These are phyloP conservation scores for Nemapogon koenigi DNA, from an alignment of 2,888 invertebrate genomes.

Conservation along the genomic window DNA sequence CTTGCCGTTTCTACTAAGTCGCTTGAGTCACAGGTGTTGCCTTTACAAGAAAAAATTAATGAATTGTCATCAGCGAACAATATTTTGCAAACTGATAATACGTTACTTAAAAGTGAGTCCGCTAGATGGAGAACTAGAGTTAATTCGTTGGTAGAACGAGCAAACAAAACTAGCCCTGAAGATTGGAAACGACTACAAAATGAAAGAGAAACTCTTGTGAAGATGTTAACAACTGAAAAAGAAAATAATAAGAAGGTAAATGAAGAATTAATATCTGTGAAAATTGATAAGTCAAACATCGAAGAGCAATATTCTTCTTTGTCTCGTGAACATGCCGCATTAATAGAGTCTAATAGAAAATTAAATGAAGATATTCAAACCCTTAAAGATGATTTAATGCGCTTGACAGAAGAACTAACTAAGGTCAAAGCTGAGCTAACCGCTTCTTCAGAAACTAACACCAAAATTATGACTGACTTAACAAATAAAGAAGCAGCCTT, in stretches of 20 bases:
- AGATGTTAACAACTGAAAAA: slow-evolving; percentile 79
- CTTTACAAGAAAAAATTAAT: slow-evolving; percentile 77
- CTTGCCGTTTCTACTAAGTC: slow-evolving; percentile 67
- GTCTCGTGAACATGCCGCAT: slow-evolving; percentile 62
- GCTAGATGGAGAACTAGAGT: slow-evolving; percentile 87
- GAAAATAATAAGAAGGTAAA: slow-evolving; percentile 71
- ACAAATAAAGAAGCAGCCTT: slow-evolving; percentile 71
- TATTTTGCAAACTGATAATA: slow-evolving; percentile 77
- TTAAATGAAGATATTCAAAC: slow-evolving; percentile 68
- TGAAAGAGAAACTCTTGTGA: slow-evolving; percentile 81
- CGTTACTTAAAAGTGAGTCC: slow-evolving; percentile 78
- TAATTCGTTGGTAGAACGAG: slow-evolving; percentile 86
- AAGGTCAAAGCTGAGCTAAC: slow-evolving; percentile 67
- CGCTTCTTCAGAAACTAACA: slow-evolving; percentile 65
- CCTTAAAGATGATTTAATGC: slow-evolving; percentile 63
- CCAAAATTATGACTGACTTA: slow-evolving; percentile 70
- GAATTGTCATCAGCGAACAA: slow-evolving; percentile 76
- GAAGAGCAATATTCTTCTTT: slow-evolving; percentile 72
- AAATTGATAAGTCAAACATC: slow-evolving; percentile 69
- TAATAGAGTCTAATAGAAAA: slow-evolving; percentile 71
- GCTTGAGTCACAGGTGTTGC: slow-evolving; percentile 74
- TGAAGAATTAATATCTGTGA: slow-evolving; percentile 70
- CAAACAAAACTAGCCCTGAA: slow-evolving; percentile 90
- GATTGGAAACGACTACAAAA: slow-evolving; percentile 87
- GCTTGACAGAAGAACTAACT: slow-evolving; percentile 69